Base-by-base conservation (phyloP, 2,113 vertebrate species). In the Syngnathus typhle region DNA sequence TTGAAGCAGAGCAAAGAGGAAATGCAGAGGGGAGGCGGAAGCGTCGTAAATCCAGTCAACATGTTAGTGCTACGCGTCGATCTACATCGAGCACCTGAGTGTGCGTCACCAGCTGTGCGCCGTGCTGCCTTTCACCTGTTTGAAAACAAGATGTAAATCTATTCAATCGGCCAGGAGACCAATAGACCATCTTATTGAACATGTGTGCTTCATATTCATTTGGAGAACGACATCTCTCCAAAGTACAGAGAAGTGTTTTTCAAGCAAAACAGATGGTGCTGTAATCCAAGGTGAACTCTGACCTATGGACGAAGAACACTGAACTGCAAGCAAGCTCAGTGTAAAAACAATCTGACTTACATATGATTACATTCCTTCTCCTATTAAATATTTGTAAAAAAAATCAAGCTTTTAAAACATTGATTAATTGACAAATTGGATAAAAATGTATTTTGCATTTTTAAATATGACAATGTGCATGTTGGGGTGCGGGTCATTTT, bases 1-100 rank as follows among this genome's bases (percentile, higher is more conserved):
- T 43, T 47, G 23, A 4, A 71, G 39, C 54, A 21, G 8, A 44
- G 12, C 58, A 21, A 7, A 44, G 12, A 27, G 43, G 43, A 68
- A 44, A 63, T 11, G 27, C 4, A 39, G 49, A 64, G 1, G 18
- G 38, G 71, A 43, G 76, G 67, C 43, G 19, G 59, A 69, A 77
- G 74, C 66, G 62, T 62, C 11, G 55, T 65, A 71, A 70, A 76
- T 70, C 70, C 23, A 52, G 60, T 67, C 70, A 66, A 78, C 51
- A 65, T 62, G 72, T 80, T 78, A 80, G 76, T 80, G 64, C 82
- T 82, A 83, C 62, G 72, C 69, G 59, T 61, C 47, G 6, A 75
- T 81, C 68, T 8, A 46, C 46, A 49, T 69, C 73, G 21, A 72
- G 81, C 84, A 89, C 84, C 85, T 88, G 88, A 81, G 67, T 65